phyloP scores from a whole-genome alignment of 2,797 vertebrate genomes.

The Kryptopterus vitreolus region DNA sequence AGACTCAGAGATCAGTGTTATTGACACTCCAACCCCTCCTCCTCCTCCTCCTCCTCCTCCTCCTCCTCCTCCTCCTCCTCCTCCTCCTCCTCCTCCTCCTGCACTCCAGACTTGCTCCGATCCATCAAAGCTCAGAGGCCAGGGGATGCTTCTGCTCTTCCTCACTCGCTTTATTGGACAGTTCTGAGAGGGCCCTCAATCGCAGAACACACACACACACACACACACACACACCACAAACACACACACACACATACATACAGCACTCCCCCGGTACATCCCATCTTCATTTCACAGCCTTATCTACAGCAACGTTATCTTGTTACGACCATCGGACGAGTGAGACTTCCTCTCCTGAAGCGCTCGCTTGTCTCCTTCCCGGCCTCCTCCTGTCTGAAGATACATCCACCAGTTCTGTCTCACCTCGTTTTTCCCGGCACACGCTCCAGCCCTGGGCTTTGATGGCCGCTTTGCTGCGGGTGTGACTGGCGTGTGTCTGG shows the following conservation, averaged over 20 bases:
- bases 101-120: slow-evolving; percentile 66
- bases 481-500: slow-evolving; percentile 46
- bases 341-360: slow-evolving; percentile 35
- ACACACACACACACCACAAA: slow-evolving; percentile 49
- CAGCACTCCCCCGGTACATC: neutral
- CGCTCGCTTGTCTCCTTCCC: slow-evolving; percentile 5
- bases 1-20: slow-evolving; percentile 58
- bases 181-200: slow-evolving; percentile 63
- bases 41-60: too few species aligned
- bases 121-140: slow-evolving; percentile 62
- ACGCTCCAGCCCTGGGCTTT: slow-evolving; percentile 28
- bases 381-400: slow-evolving; percentile 18
- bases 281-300: slow-evolving; percentile 31
- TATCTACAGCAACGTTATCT: slow-evolving; percentile 34
- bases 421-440: slow-evolving; percentile 40
- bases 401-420: slow-evolving; percentile 28
- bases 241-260: neutral
- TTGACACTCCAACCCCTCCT: slow-evolving; percentile 58
- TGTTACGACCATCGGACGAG: slow-evolving; percentile 22
- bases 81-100: slow-evolving; percentile 50
- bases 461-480: slow-evolving; percentile 46
- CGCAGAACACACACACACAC: slow-evolving; percentile 65
- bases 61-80: too few species aligned
- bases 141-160: slow-evolving; percentile 63
- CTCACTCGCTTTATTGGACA: slow-evolving; percentile 72